phyloP scores from a whole-genome alignment of 2,113 vertebrate species.

The Protobothrops flavoviridis region DNA sequence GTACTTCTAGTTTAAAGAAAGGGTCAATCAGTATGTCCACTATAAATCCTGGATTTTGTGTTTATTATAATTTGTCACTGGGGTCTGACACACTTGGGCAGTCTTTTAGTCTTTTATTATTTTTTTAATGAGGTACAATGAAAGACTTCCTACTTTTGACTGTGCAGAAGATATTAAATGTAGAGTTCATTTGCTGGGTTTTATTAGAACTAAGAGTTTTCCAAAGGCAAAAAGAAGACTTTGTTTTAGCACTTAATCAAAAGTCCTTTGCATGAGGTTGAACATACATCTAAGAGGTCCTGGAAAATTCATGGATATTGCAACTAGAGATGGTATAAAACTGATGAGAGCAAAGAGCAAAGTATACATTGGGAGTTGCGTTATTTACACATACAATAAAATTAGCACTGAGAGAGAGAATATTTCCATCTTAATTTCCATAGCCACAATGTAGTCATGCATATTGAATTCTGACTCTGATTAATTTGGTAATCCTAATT shows the following conservation, averaged over 20 bases:
- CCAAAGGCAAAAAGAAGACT: background rate
- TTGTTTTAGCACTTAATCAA: background rate
- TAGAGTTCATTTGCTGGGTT: background rate
- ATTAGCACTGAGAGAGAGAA: background rate
- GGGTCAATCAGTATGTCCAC: background rate
- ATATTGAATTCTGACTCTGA: background rate
- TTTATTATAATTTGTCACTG: slow-evolving; percentile 11
- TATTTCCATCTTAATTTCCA: background rate
- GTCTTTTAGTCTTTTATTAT: background rate
- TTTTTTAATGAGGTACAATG: background rate
- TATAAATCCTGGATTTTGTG: background rate
- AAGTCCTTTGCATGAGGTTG: background rate
- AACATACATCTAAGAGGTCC: background rate
- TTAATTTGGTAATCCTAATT: background rate
- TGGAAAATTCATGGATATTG: background rate
- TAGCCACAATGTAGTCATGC: background rate
- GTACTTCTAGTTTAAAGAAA: background rate
- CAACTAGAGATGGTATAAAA: background rate
- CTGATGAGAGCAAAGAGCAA: background rate
- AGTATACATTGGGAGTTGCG: background rate
- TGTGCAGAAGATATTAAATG: background rate
- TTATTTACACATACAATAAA: background rate
- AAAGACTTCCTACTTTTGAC: background rate
- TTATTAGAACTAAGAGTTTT: background rate
- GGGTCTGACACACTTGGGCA: background rate